Evolutionary conservation across 2,888 invertebrate genomes (phyloP).

Genomic region (Mythimna pallens): DNA sequence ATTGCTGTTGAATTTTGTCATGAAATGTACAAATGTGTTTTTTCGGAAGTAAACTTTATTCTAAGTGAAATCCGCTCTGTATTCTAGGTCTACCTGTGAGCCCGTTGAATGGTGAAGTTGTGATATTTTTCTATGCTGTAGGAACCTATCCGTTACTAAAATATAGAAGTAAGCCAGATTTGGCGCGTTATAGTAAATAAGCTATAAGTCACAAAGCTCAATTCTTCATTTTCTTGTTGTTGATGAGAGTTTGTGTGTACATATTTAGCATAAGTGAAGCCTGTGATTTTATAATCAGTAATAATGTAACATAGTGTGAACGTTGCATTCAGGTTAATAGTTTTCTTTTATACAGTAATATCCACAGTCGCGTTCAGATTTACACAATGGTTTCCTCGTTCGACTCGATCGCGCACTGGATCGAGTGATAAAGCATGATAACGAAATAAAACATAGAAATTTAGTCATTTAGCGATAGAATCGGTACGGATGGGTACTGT

Average conservation of each 20-base stretch:
- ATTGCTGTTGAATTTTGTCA: slow-evolving; percentile 90
- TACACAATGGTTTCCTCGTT: slow-evolving; percentile 65
- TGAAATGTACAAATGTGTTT: slow-evolving; percentile 91
- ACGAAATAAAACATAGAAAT: slow-evolving; percentile 63
- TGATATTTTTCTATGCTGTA: slow-evolving; percentile 87
- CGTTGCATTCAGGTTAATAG: slow-evolving; percentile 77
- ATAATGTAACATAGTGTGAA: slow-evolving; percentile 81
- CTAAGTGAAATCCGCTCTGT: slow-evolving; percentile 88
- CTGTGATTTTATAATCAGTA: slow-evolving; percentile 85
- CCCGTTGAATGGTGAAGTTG: slow-evolving; percentile 87
- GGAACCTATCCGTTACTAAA: slow-evolving; percentile 66
- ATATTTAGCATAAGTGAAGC: slow-evolving; percentile 89
- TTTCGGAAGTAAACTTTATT: slow-evolving; percentile 88
- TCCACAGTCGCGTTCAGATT: slow-evolving; percentile 65
- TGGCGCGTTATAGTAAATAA: slow-evolving; percentile 80
- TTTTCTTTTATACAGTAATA: slow-evolving; percentile 68
- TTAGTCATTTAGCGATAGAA: slow-evolving; percentile 61
- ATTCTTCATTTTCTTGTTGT: slow-evolving; percentile 85
- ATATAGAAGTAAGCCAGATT: slow-evolving; percentile 75
- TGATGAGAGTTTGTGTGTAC: slow-evolving; percentile 88
- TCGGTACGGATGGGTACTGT: slow-evolving; percentile 60
- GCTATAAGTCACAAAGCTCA: slow-evolving; percentile 86
- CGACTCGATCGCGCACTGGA: slow-evolving; percentile 69
- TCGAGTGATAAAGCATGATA: slow-evolving; percentile 64
- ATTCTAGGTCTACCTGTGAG: slow-evolving; percentile 87